Conservation (phyloP, 2,113 vertebrate species). For the Salvelinus sp. region DNA sequence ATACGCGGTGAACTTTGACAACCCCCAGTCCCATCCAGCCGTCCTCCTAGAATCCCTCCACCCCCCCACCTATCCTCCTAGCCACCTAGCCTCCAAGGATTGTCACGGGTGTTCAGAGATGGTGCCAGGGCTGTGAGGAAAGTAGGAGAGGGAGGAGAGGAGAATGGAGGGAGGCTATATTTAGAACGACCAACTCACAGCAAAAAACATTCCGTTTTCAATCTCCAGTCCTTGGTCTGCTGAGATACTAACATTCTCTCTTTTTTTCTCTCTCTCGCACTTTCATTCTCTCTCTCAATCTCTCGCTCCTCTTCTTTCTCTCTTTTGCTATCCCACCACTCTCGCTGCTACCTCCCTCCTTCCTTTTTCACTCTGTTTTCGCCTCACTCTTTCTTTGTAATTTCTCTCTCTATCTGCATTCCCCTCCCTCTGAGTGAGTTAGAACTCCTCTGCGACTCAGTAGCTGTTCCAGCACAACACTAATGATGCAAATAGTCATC, state of each 20-base stretch:
- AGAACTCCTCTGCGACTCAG: conserved; percentile 23
- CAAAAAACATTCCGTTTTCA: conserved; percentile 32
- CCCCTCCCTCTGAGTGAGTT: conserved; percentile 28
- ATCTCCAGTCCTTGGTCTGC: conserved; percentile 38
- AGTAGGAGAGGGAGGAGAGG: conserved; percentile 14
- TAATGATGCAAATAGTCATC: conserved; percentile 54
- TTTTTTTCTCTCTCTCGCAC: conserved; percentile 3
- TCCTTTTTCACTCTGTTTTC: not conserved
- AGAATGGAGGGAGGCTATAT: conserved; percentile 55
- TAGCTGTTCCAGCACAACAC: conserved; percentile 40
- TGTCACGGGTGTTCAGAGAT: conserved; percentile 38
- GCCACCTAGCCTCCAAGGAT: conserved; percentile 40
- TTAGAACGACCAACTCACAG: conserved; percentile 52
- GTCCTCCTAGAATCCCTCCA: not conserved
- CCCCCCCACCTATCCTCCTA: conserved; percentile 14
- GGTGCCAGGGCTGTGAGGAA: not conserved
- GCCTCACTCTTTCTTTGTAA: not conserved
- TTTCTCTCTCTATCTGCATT: conserved; percentile 4
- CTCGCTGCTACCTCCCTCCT: conserved; percentile 12
- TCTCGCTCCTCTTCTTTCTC: conserved; percentile 16
- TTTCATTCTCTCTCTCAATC: conserved; percentile 3
- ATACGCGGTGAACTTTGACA: conserved; percentile 67
- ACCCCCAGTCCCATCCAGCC: not conserved
- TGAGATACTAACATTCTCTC: conserved; percentile 7
- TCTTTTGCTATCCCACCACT: not conserved